These are phyloP conservation scores for Theristicus caerulescens DNA, from an alignment of 2,113 vertebrate species.

Conservation along the genomic window DNA sequence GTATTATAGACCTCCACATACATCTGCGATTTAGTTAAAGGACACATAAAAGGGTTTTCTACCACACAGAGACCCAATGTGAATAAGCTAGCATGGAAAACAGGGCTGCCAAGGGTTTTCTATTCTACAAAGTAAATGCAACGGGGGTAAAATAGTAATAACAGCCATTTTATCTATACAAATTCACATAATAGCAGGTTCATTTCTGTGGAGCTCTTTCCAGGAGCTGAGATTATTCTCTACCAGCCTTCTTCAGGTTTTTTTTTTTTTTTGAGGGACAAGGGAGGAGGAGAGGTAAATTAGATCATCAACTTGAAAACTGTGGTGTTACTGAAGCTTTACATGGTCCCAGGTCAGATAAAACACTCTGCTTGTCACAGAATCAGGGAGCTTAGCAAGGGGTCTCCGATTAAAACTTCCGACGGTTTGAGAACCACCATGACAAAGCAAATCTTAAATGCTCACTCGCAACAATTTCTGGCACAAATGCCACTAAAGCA, in stretches of 20 bases:
- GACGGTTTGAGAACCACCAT: rapidly evolving
- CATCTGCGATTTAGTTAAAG: not conserved
- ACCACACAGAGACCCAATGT: not conserved
- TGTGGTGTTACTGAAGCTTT: not conserved
- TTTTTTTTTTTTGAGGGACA: not conserved
- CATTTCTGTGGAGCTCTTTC: not conserved
- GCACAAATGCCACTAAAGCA: not conserved
- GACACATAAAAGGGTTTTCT: not conserved
- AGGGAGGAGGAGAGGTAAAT: constrained; percentile 23
- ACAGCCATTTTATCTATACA: not conserved
- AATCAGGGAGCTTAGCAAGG: not conserved
- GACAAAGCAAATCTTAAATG: not conserved
- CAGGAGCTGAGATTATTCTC: not conserved
- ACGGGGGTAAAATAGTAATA: not conserved
- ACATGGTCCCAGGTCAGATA: not conserved
- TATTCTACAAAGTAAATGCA: not conserved
- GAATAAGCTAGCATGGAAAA: not conserved
- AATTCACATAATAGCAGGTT: not conserved
- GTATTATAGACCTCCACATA: not conserved
- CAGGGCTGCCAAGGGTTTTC: not conserved
- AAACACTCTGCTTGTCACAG: not conserved
- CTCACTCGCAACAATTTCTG: not conserved
- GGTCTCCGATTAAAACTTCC: not conserved
- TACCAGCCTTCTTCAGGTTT: not conserved
- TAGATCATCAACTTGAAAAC: not conserved